These are phyloP conservation scores for Brachionus rubens DNA, from an alignment of 1,140 invertebrate genomes.

Conservation along the genomic window DNA sequence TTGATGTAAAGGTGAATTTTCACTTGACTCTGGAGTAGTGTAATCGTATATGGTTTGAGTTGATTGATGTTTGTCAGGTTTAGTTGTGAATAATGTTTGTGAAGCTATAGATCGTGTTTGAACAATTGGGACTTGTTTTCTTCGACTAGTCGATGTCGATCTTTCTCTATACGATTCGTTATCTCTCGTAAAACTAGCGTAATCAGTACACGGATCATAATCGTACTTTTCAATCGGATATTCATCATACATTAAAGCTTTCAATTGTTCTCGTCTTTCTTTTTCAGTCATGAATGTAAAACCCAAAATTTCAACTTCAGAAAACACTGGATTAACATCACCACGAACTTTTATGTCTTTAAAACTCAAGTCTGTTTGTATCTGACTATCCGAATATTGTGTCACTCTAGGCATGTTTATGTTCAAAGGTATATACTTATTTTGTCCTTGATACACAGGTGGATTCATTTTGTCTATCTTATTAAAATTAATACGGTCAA, in stretches of 20 bases:
- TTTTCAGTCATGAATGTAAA: constrained; percentile 27
- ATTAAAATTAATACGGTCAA: not conserved
- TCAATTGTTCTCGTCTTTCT: constrained; percentile 2
- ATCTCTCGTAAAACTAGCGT: not conserved
- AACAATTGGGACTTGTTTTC: not conserved
- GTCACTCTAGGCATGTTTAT: not conserved
- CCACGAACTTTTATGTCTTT: not conserved
- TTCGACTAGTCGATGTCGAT: not conserved
- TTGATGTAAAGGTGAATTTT: not conserved
- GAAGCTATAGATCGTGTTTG: not conserved
- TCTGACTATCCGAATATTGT: not conserved
- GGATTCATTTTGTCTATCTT: constrained; percentile 1
- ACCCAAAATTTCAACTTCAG: constrained; percentile 21
- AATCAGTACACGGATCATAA: constrained; percentile 35
- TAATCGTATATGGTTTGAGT: constrained; percentile 1
- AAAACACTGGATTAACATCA: constrained; percentile 5
- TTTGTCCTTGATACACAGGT: not conserved
- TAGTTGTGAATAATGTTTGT: constrained; percentile 12
- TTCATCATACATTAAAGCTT: constrained; percentile 3
- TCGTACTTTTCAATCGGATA: not conserved
- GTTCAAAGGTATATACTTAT: not conserved
- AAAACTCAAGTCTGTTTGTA: constrained; percentile 30
- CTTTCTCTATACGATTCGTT: not conserved
- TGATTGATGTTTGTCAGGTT: not conserved
- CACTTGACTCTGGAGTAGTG: not conserved